Base-by-base conservation (phyloP, 2,888 invertebrate species). In the Eupithecia insigniata region DNA sequence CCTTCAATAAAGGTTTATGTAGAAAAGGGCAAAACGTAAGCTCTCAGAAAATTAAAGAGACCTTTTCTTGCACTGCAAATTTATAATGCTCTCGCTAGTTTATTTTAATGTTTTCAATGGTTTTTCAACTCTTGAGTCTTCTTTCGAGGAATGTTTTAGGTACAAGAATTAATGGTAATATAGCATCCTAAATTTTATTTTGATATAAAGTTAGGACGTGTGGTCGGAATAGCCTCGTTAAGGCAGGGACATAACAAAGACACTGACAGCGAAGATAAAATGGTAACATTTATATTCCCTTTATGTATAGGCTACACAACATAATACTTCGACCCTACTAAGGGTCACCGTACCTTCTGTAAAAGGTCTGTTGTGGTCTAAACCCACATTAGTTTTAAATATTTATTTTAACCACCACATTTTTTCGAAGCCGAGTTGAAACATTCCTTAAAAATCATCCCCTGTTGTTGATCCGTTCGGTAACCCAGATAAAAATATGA, bases 401-500 rank as follows among this genome's bases (percentile, higher is more conserved):
- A 62, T 62, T 62, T 36, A 62, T 62, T 62, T 36, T 64, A 16
- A 8, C 62, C 36, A 16, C 62, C 36, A 34, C 34, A 62, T 62
- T 64, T 64, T 64, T 32, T 36, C 36, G 6, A 7, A 36, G 26
- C 36, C 14, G 8, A 16, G 30, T 16, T 28, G 16, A 22, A 68
- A 26, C 32, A 34, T 10, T 14, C 51, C 28, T 32, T 7, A 55
- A 62, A 66, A 69, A 46, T 51, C 39, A 66, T 65, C 14, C 60
- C 70, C 60, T 66, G 65, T 68, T 68, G 61, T 65, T 70, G 64
- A 73, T 67, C 61, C 66, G 51, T 68, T 61, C 61, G 66, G 70
- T 66, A 69, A 51, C 39, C 60, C 39, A 32, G 66, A 67, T 67
- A 73, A 70, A 55, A 70, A 70, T 70, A 66, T 70, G 73, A 73